These are phyloP conservation scores for Phaonia tiefii DNA, from an alignment of 2,888 invertebrate species.

Conservation along the genomic window DNA sequence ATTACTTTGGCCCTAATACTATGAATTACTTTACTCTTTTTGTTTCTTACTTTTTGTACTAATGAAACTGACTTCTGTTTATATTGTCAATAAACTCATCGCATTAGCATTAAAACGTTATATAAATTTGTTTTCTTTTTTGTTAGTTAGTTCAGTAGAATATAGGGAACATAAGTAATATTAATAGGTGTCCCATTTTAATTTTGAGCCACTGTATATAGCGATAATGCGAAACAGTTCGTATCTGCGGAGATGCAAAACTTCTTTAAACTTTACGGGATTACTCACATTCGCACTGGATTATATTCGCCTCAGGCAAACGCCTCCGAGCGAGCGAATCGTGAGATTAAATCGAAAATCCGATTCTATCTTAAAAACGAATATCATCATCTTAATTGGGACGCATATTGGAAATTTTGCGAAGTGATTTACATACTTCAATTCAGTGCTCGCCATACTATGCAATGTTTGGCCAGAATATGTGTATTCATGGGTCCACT, in stretches of 20 bases:
- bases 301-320: conserved; percentile 62
- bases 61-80: no score
- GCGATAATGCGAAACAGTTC: conserved; percentile 59
- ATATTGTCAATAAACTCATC: no score
- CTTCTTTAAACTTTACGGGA: conserved; percentile 42
- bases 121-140: no score
- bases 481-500: conserved; percentile 37
- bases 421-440: conserved; percentile 48
- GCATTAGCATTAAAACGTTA: no score
- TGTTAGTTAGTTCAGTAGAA: no score
- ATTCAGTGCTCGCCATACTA: conserved; percentile 48
- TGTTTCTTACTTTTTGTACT: no score
- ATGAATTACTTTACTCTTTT: no score
- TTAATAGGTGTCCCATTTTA: no score
- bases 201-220: no score
- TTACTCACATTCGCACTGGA: conserved; percentile 46
- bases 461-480: conserved; percentile 43
- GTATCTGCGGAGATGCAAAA: conserved; percentile 40
- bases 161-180: no score
- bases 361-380: conserved; percentile 7
- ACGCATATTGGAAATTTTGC: conserved; percentile 19
- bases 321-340: conserved; percentile 54
- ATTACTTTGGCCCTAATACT: no score
- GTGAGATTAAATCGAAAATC: conserved; percentile 38
- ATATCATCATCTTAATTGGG: neutral